Percentiles rank a stretch among this genome's conserved stretches.
phyloP scores from a whole-genome alignment of 2,113 vertebrate species.

The Gopherus flavomarginatus region DNA sequence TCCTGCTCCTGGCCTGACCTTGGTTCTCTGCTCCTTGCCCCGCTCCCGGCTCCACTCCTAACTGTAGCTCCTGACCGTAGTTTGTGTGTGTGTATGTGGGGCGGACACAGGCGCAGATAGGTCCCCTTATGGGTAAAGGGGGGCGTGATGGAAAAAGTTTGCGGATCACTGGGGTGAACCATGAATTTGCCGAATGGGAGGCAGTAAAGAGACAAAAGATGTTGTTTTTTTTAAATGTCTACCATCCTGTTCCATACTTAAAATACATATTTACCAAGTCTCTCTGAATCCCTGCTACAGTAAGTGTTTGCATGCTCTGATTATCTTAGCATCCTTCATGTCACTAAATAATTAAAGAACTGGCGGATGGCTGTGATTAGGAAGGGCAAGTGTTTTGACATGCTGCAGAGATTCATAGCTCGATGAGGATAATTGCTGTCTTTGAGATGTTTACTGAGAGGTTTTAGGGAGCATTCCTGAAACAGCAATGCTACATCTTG shows the following conservation, averaged over 20 bases:
- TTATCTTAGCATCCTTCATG: not conserved
- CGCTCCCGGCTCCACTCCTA: no score
- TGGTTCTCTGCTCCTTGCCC: no score
- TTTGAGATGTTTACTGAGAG: not conserved
- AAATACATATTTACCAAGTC: not conserved
- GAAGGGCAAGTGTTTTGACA: not conserved
- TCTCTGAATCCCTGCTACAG: not conserved
- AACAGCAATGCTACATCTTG: not conserved
- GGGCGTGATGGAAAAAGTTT: no score
- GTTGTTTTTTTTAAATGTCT: not conserved
- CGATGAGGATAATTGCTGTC: not conserved
- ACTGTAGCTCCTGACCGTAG: no score
- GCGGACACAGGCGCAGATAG: no score
- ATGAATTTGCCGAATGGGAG: not conserved
- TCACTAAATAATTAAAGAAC: not conserved
- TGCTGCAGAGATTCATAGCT: not conserved
- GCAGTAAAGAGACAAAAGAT: not conserved
- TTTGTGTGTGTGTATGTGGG: no score
- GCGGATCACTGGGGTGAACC: not conserved
- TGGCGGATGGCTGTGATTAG: not conserved
- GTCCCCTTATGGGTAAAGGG: no score
- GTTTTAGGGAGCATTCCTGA: not conserved
- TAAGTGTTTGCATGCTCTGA: not conserved
- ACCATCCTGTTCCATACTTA: not conserved
- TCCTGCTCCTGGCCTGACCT: no score